phyloP scores from a whole-genome alignment of 2,888 invertebrate species.

The Antitype chi region DNA sequence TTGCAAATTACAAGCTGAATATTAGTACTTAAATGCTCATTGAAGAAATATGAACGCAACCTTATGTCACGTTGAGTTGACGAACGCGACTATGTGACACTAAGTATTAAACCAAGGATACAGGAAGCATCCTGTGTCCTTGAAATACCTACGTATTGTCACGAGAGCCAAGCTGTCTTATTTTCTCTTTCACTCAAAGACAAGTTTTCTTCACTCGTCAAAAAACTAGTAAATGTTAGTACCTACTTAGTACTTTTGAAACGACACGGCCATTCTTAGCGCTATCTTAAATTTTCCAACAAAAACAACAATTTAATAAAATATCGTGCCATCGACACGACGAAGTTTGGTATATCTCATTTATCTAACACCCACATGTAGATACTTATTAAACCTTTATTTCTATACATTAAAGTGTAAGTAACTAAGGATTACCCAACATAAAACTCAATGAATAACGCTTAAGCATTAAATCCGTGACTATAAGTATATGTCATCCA shows the following conservation, averaged over 20 bases:
- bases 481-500: conserved; percentile 59
- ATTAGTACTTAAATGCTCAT: background rate
- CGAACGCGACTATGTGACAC: background rate
- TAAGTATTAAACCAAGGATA: no score
- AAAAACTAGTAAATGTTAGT: background rate
- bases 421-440: conserved; percentile 32
- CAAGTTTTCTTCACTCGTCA: background rate
- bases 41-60: no score
- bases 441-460: conserved; percentile 44
- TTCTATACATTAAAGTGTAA: background rate
- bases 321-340: background rate
- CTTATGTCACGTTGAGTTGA: no score
- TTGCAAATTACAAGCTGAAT: background rate
- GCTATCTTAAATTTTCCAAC: background rate
- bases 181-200: background rate
- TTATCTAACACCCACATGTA: background rate
- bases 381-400: background rate
- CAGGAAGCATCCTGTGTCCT: background rate
- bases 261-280: background rate
- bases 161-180: background rate
- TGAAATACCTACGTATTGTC: background rate
- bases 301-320: no score
- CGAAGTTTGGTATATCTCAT: background rate
- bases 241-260: background rate
- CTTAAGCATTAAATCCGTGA: conserved; percentile 52